phyloP scores from a whole-genome alignment of 2,113 vertebrate genomes.

The Psettodes erumei region DNA sequence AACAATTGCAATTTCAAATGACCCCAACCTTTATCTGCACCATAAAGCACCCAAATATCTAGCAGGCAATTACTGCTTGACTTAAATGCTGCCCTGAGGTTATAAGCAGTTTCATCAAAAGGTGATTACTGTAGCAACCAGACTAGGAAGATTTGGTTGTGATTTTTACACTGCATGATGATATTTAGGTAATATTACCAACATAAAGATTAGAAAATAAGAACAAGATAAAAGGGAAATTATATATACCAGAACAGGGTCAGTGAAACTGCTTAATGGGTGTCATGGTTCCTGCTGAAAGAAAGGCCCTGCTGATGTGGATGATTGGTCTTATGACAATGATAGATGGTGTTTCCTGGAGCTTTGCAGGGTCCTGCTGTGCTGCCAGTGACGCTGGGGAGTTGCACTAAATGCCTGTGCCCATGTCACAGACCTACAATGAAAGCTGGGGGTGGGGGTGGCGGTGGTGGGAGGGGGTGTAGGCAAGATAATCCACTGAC shows the following conservation, averaged over 20 bases:
- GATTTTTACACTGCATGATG: neutral
- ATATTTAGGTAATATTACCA: slow-evolving; percentile 25
- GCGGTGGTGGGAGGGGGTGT: slow-evolving; percentile 52
- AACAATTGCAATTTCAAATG: slow-evolving; percentile 14
- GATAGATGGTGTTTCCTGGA: slow-evolving; percentile 79
- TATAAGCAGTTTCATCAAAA: slow-evolving; percentile 17
- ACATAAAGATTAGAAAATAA: neutral
- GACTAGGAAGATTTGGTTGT: neutral
- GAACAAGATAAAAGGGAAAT: slow-evolving; percentile 42
- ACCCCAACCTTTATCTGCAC: slow-evolving; percentile 38
- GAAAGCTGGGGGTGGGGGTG: slow-evolving; percentile 59
- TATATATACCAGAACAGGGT: slow-evolving; percentile 53
- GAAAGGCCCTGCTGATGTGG: slow-evolving; percentile 73
- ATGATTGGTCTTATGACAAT: slow-evolving; percentile 80
- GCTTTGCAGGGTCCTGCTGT: slow-evolving; percentile 71
- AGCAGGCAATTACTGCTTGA: slow-evolving; percentile 30
- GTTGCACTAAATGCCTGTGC: slow-evolving; percentile 71
- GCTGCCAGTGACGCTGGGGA: slow-evolving; percentile 77
- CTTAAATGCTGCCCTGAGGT: slow-evolving; percentile 36
- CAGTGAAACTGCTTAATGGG: slow-evolving; percentile 64
- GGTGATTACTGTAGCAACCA: neutral
- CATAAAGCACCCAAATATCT: slow-evolving; percentile 29
- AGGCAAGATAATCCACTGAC: slow-evolving; percentile 72
- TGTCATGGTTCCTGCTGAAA: slow-evolving; percentile 66
- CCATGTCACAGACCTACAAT: slow-evolving; percentile 68